Conservation (phyloP, 2,888 invertebrate species). For the Caradrina kadenii region DNA sequence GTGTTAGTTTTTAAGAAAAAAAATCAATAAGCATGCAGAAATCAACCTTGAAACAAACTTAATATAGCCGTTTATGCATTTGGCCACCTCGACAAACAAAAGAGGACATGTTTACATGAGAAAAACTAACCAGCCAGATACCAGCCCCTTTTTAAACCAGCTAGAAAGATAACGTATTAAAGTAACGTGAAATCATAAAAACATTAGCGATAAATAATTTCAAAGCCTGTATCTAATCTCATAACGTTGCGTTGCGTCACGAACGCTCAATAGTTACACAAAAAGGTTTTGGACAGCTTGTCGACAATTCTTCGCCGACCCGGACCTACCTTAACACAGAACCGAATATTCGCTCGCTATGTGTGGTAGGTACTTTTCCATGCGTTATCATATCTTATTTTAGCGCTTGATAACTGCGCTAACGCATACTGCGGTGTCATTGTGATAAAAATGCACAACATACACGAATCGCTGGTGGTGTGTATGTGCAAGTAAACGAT, state of each 20-base stretch:
- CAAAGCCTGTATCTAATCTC: constrained; percentile 63
- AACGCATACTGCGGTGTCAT: constrained; percentile 46
- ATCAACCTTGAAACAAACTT: constrained; percentile 49
- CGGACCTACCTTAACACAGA: constrained; percentile 81
- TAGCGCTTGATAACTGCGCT: constrained; percentile 52
- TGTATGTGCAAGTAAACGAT: constrained; percentile 46
- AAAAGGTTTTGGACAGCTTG: constrained; percentile 54
- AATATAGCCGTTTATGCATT: constrained; percentile 48
- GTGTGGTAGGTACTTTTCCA: constrained; percentile 78
- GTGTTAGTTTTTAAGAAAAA: constrained; percentile 7
- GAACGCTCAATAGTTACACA: constrained; percentile 61
- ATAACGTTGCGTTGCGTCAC: constrained; percentile 62
- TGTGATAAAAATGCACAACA: constrained; percentile 55
- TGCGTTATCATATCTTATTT: constrained; percentile 72
- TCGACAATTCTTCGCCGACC: constrained; percentile 60
- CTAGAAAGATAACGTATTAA: constrained; percentile 21
- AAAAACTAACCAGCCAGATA: constrained; percentile 31
- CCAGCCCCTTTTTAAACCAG: constrained; percentile 22
- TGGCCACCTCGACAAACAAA: constrained; percentile 41
- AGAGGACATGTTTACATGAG: constrained; percentile 39
- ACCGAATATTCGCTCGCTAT: constrained; percentile 54
- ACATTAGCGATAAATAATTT: constrained; percentile 49
- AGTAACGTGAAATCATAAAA: constrained; percentile 34
- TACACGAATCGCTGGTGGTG: constrained; percentile 50
- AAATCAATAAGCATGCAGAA: constrained; percentile 23